Conservation (phyloP, 2,888 invertebrate genomes). For the Himalopsyche anomala region DNA sequence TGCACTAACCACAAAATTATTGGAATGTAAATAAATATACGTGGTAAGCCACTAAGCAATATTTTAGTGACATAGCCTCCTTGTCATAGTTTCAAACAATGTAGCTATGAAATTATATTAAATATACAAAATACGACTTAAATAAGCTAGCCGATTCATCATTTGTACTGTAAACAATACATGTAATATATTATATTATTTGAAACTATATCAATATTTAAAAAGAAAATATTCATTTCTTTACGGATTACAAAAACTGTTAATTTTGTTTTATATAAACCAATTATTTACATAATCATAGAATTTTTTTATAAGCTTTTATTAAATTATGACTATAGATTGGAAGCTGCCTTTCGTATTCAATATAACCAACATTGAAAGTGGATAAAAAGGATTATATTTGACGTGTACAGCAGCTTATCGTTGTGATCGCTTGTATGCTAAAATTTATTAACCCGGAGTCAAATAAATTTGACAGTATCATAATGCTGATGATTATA, state of each 20-base stretch:
- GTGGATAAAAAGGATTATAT: neutral
- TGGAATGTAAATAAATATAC: neutral
- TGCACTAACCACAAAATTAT: neutral
- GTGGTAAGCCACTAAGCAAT: neutral
- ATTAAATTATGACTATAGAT: too few relatives aligned
- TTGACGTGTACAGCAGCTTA: neutral
- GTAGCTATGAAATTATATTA: neutral
- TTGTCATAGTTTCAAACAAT: neutral
- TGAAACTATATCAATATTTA: too few relatives aligned
- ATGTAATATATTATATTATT: too few relatives aligned
- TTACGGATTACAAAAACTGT: too few relatives aligned
- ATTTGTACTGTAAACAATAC: too few relatives aligned
- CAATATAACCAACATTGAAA: neutral
- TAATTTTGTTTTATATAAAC: too few relatives aligned
- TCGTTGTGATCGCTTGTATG: neutral
- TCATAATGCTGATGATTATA: constrained; percentile 3
- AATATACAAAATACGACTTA: neutral
- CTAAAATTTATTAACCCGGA: constrained; percentile 1
- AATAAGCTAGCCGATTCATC: too few relatives aligned
- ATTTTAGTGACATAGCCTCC: neutral
- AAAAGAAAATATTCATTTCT: too few relatives aligned
- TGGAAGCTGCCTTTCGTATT: too few relatives aligned
- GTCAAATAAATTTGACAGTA: neutral
- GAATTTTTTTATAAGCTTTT: too few relatives aligned
- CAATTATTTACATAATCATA: too few relatives aligned